Percentiles rank a stretch among this genome's conserved stretches.
phyloP scores from a whole-genome alignment of 2,888 invertebrate species.

The Nephrotoma flavescens region DNA sequence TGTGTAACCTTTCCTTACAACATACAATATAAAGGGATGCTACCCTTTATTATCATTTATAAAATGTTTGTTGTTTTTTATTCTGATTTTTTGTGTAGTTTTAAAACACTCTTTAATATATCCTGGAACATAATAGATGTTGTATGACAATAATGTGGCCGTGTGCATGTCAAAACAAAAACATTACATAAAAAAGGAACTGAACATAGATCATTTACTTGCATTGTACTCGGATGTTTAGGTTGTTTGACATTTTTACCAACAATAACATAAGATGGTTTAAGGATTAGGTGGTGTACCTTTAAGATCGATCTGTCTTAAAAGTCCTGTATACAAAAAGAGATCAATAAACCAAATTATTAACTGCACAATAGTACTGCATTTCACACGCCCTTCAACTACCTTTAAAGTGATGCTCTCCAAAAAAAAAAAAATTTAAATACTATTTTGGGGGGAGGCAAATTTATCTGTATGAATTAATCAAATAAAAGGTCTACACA shows the following conservation, averaged over 20 bases:
- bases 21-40: background rate
- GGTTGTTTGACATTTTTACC: background rate
- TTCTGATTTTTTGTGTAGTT: background rate
- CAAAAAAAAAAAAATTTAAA: background rate
- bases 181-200: background rate
- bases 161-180: background rate
- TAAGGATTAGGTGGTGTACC: background rate
- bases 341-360: background rate
- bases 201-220: background rate
- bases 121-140: background rate
- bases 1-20: background rate
- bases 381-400: background rate
- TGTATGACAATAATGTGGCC: background rate
- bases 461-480: background rate
- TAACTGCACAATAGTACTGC: background rate
- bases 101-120: background rate
- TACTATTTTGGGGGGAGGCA: background rate
- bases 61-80: background rate
- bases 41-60: background rate
- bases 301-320: background rate
- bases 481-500: background rate
- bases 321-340: background rate
- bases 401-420: background rate
- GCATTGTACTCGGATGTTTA: background rate
- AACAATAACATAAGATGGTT: background rate